Evolutionary conservation across 2,888 invertebrate genomes (phyloP).

Genomic region (Brachyopa scutellaris): DNA sequence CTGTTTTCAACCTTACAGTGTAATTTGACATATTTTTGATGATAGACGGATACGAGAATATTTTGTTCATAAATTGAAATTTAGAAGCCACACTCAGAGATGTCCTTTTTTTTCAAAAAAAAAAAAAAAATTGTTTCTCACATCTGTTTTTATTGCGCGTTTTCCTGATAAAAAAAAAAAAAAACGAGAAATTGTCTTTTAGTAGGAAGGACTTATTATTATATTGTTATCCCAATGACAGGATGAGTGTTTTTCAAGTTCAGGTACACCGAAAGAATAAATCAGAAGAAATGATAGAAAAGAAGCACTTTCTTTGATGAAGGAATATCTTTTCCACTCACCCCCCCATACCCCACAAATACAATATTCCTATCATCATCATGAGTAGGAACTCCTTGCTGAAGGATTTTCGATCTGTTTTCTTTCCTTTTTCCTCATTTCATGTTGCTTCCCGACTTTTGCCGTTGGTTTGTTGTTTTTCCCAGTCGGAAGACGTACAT

Average conservation of each 20-base stretch:
- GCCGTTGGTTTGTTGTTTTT: slow-evolving; percentile 12
- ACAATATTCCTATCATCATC: slow-evolving; percentile 19
- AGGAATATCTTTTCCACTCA: slow-evolving; percentile 3
- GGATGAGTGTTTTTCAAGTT: slow-evolving; percentile 64
- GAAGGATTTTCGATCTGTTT: slow-evolving; percentile 40
- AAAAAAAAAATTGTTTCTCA: slow-evolving; percentile 28
- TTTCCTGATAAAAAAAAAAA: neutral
- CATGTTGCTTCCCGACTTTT: neutral
- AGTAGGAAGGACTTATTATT: slow-evolving; percentile 62
- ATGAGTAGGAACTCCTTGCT: slow-evolving; percentile 18
- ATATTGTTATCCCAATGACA: slow-evolving; percentile 58
- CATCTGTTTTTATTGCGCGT: neutral
- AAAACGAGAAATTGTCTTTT: slow-evolving; percentile 6
- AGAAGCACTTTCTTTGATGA: slow-evolving; percentile 63
- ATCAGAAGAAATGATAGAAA: slow-evolving; percentile 29
- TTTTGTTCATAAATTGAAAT: slow-evolving; percentile 6
- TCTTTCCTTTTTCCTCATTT: neutral
- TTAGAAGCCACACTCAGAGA: slow-evolving; percentile 19
- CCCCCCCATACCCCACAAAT: neutral
- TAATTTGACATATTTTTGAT: slow-evolving; percentile 32
- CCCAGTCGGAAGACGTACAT: too few relatives aligned
- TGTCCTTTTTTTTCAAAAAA: neutral
- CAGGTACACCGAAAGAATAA: slow-evolving; percentile 37
- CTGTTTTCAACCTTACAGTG: slow-evolving; percentile 36
- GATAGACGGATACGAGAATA: slow-evolving; percentile 1